phyloP scores from a whole-genome alignment of 2,888 invertebrate genomes.

The Troglohyphantes excavatus region DNA sequence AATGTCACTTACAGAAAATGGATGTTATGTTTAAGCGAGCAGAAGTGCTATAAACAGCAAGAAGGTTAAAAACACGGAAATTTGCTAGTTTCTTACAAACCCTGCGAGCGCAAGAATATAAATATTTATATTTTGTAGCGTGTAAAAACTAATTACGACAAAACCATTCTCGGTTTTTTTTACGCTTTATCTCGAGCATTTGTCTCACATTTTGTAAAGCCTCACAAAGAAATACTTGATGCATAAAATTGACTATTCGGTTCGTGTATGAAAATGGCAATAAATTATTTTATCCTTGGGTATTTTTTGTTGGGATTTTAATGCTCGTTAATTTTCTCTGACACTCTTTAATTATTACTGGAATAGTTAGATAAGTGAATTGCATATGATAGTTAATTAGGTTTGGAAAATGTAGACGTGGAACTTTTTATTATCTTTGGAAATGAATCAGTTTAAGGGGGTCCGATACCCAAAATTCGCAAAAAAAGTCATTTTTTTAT shows the following conservation, averaged over 20 bases:
- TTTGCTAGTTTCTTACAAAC: not conserved
- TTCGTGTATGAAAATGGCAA: not conserved
- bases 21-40: not conserved
- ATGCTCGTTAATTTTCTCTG: not conserved
- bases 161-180: not conserved
- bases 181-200: not conserved
- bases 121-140: slow-evolving; percentile 19
- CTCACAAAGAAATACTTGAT: not conserved
- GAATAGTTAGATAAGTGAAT: too few relatives aligned
- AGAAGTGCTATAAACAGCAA: not conserved
- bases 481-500: too few relatives aligned
- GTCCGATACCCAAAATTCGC: too few relatives aligned
- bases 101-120: not conserved
- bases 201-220: not conserved
- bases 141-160: slow-evolving; percentile 19
- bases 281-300: not conserved
- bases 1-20: not conserved
- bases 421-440: too few relatives aligned
- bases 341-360: not conserved
- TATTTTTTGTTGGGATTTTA: not conserved
- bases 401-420: too few relatives aligned
- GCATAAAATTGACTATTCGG: not conserved
- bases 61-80: not conserved
- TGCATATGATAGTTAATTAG: too few relatives aligned
- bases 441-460: too few relatives aligned